Conservation (phyloP, 2,888 invertebrate species). For the Xestoiulus laeticollis region DNA sequence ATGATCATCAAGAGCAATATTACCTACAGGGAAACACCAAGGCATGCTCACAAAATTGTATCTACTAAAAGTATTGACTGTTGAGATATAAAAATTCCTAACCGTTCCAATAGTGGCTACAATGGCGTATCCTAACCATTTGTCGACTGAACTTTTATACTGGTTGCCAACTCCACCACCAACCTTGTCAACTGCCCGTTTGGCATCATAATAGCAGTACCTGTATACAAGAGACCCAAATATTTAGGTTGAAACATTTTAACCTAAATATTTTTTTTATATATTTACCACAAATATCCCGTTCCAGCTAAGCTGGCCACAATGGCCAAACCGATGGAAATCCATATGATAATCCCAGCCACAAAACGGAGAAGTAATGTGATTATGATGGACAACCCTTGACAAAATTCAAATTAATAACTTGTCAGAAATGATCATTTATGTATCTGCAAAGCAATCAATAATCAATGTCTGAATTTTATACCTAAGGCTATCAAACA, state of each 20-base stretch:
- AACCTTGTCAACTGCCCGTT: neutral
- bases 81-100: constrained; percentile 53
- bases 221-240: neutral
- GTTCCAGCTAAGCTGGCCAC: constrained; percentile 69
- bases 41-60: neutral
- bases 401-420: neutral
- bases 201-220: constrained; percentile 47
- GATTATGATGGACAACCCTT: constrained; percentile 67
- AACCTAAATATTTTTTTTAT: neutral
- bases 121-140: constrained; percentile 71
- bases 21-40: constrained; percentile 60
- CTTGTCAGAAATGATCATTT: neutral
- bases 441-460: neutral
- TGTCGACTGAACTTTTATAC: constrained; percentile 59
- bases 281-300: constrained; percentile 69
- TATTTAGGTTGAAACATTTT: too few species aligned
- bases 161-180: neutral
- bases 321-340: constrained; percentile 69
- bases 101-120: constrained; percentile 71
- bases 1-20: constrained; percentile 69
- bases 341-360: constrained; percentile 72
- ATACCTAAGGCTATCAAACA: constrained; percentile 71
- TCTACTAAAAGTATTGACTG: neutral
- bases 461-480: constrained; percentile 50
- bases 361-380: constrained; percentile 69